Base-by-base conservation (phyloP, 2,113 vertebrate genomes). In the Peromyscus leucopus region DNA sequence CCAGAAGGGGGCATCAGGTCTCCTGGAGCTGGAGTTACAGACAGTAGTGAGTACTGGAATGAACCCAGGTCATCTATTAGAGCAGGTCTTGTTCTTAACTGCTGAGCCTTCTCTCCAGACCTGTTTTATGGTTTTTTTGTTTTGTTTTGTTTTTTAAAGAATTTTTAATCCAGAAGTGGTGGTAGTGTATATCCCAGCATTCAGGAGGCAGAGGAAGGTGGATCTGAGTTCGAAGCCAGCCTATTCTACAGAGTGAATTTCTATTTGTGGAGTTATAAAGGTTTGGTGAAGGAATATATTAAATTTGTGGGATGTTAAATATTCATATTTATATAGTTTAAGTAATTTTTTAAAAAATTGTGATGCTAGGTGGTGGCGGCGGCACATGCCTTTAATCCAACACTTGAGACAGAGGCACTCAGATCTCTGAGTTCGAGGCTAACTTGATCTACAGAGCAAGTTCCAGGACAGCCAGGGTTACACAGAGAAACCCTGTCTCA, bases 311-410 rank as follows among this genome's bases (percentile, higher is more conserved):
- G 87, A 95, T 6, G 65, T 63, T 79, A 88, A 57, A 39, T 33
- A 82, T 82, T 57, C 87, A n/a, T 46, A n/a, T 46, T 57, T 95
- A 57, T 90, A 71, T 83, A n/a, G 72, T 92, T 87, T 46, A 59
- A 91, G 80, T 83, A 79, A 75, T 91, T 92, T 16, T 65, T 80
- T 8, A 57, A 48, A 86, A 86, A 86, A 86, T 8, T 78, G 76
- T 51, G 28, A 48, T 78, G 46, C 26, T 31, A 0, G 13, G 13
- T 16, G 31, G 7, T 51, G 15, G 31, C 57, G 33, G 12, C 1
- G 31, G 36, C 21, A 3, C 24, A 63, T 5, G 5, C 24, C 24
- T 42, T 61, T 84, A 84, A 63, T 63, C n/a, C 57, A 42, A 24
- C 22, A 42, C 36, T 39, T 26, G 80, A 28, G 80, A n/a, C 36